A percentile compares a stretch with the other conserved stretches of the same genome.
These are phyloP conservation scores for Gambusia affinis DNA, from an alignment of 2,113 vertebrate species.

Conservation along the genomic window DNA sequence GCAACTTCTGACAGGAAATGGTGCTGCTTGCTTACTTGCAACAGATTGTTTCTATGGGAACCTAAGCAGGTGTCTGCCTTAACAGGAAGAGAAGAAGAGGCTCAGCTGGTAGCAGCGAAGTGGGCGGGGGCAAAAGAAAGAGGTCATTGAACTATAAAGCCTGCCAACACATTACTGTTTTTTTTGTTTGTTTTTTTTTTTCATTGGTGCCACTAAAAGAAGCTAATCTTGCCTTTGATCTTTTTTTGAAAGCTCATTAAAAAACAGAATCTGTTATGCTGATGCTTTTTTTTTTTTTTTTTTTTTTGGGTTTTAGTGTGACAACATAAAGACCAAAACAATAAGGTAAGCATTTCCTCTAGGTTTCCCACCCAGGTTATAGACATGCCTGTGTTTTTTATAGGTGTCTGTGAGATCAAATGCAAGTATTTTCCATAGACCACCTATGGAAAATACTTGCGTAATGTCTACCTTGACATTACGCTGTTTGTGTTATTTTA, in stretches of 20 bases:
- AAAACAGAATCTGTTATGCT: conserved; percentile 42
- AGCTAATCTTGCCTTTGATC: conserved; percentile 35
- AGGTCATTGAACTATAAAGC: conserved; percentile 51
- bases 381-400: conserved; percentile 15
- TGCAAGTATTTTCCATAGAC: conserved; percentile 11
- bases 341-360: conserved; percentile 45
- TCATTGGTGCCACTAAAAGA: background rate
- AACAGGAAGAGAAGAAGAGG: conserved; percentile 70
- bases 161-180: conserved; percentile 23
- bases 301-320: conserved; percentile 31
- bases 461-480: background rate
- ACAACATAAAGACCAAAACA: background rate
- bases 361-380: conserved; percentile 30
- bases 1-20: conserved; percentile 69
- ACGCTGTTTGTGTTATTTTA: conserved; percentile 26
- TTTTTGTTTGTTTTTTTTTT: background rate
- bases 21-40: conserved; percentile 34
- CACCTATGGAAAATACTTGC: conserved; percentile 14
- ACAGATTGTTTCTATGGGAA: conserved; percentile 71
- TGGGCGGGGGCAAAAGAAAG: conserved; percentile 40
- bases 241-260: conserved; percentile 42
- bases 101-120: conserved; percentile 50
- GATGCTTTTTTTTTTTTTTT: conserved; percentile 5
- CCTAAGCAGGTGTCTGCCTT: conserved; percentile 72
- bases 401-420: conserved; percentile 11